Percentiles rank a stretch among this genome's conserved stretches.
These are phyloP conservation scores for Meteorus colon DNA, from an alignment of 2,888 invertebrate genomes.

Conservation along the genomic window DNA sequence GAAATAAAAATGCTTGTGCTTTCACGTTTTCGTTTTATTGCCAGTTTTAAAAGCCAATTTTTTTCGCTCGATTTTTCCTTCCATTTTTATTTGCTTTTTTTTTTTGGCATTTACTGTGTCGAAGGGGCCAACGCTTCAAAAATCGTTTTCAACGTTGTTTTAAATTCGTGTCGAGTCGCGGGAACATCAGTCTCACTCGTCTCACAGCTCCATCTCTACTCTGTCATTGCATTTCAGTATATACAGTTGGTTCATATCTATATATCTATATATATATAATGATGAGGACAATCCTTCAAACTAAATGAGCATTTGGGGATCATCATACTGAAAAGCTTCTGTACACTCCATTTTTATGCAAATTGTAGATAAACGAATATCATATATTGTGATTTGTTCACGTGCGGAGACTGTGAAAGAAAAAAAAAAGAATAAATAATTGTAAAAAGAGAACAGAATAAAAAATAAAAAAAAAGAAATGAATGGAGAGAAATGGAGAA, in stretches of 20 bases:
- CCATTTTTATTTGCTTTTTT: constrained; percentile 32
- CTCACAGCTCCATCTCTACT: constrained; percentile 33
- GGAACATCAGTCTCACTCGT: constrained; percentile 61
- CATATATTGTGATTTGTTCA: constrained; percentile 9
- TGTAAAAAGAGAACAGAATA: not conserved
- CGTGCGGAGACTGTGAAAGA: not conserved
- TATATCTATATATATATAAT: constrained; percentile 4
- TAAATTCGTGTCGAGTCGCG: constrained; percentile 66
- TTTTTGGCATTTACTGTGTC: not conserved
- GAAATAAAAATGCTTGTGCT: constrained; percentile 67
- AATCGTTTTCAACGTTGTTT: constrained; percentile 64
- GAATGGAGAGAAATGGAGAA: constrained; percentile 5
- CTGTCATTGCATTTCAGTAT: constrained; percentile 28
- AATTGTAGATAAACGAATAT: constrained; percentile 15
- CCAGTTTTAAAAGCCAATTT: constrained; percentile 70
- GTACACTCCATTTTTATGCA: constrained; percentile 3
- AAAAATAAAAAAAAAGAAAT: not conserved
- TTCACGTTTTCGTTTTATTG: constrained; percentile 71
- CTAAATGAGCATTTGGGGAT: constrained; percentile 21
- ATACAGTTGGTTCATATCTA: constrained; percentile 3
- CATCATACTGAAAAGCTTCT: not conserved
- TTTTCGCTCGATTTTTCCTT: constrained; percentile 49
- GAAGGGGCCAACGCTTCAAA: constrained; percentile 58
- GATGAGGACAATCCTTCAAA: constrained; percentile 10
- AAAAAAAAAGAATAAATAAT: not conserved